Evolutionary conservation across 2,888 invertebrate genomes (phyloP).

Genomic region (Andrena flavipes): DNA sequence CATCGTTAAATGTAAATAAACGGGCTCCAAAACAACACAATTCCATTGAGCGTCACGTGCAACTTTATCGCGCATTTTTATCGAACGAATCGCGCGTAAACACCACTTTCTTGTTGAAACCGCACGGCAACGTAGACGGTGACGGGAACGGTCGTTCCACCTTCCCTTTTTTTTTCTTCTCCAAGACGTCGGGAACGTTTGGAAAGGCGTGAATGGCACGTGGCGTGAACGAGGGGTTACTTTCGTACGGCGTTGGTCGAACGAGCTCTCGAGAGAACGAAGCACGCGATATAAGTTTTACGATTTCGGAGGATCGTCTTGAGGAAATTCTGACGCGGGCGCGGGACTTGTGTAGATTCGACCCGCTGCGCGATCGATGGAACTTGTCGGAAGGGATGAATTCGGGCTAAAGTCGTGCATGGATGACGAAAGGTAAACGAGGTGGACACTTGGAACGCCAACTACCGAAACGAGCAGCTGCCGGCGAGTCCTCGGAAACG

Average conservation of each 20-base stretch:
- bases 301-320: conserved; percentile 39
- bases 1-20: conserved; percentile 12
- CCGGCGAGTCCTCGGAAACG: not conserved
- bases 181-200: conserved; percentile 55
- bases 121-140: conserved; percentile 19
- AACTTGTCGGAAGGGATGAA: not conserved
- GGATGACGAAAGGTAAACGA: not conserved
- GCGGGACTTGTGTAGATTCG: not conserved
- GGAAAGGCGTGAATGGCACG: conserved; percentile 81
- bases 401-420: not conserved
- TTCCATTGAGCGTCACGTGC: conserved; percentile 14
- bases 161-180: not conserved
- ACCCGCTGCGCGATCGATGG: conserved; percentile 33
- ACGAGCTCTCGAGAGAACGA: conserved; percentile 41
- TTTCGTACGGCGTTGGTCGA: conserved; percentile 60
- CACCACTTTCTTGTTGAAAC: conserved; percentile 38
- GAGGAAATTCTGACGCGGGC: conserved; percentile 2
- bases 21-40: conserved; percentile 31
- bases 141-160: not conserved
- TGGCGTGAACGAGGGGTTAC: conserved; percentile 68
- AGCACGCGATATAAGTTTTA: conserved; percentile 53
- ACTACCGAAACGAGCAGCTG: conserved; percentile 26
- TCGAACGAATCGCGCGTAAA: conserved; percentile 50
- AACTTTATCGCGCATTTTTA: conserved; percentile 52
- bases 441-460: not conserved